phyloP scores from a whole-genome alignment of 2,113 vertebrate genomes.

The Hippocampus comes region DNA sequence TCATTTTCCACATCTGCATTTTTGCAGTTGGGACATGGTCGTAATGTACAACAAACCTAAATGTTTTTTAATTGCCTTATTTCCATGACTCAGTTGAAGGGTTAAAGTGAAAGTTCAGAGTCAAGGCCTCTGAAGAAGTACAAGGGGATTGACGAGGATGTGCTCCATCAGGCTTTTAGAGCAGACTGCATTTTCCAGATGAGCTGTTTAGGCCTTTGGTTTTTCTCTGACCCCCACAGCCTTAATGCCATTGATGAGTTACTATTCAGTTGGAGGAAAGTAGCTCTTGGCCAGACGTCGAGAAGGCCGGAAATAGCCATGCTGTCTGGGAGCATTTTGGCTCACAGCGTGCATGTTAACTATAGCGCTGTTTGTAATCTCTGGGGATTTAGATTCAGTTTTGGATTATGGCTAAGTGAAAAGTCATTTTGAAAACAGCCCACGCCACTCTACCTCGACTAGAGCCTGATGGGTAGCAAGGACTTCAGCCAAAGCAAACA shows the following conservation, averaged over 20 bases:
- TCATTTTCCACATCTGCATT: background rate
- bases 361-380: slow-evolving; percentile 68
- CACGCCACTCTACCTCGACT: slow-evolving; percentile 27
- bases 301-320: slow-evolving; percentile 41
- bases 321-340: slow-evolving; percentile 59
- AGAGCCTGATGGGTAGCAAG: slow-evolving; percentile 48
- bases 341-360: slow-evolving; percentile 58
- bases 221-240: background rate
- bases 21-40: background rate
- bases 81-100: background rate
- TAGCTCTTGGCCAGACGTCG: slow-evolving; percentile 44
- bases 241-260: slow-evolving; percentile 36
- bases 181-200: slow-evolving; percentile 39
- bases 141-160: slow-evolving; percentile 37
- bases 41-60: background rate
- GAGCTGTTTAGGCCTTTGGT: slow-evolving; percentile 4
- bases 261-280: slow-evolving; percentile 26
- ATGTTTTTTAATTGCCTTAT: background rate
- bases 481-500: slow-evolving; percentile 47
- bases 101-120: slow-evolving; percentile 2
- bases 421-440: slow-evolving; percentile 65
- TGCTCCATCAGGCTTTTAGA: slow-evolving; percentile 42
- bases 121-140: slow-evolving; percentile 32
- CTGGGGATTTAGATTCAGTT: slow-evolving; percentile 71
- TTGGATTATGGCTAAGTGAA: slow-evolving; percentile 69